Conservation (phyloP, 2,797 vertebrate genomes). For the Neostethus bicornis region DNA sequence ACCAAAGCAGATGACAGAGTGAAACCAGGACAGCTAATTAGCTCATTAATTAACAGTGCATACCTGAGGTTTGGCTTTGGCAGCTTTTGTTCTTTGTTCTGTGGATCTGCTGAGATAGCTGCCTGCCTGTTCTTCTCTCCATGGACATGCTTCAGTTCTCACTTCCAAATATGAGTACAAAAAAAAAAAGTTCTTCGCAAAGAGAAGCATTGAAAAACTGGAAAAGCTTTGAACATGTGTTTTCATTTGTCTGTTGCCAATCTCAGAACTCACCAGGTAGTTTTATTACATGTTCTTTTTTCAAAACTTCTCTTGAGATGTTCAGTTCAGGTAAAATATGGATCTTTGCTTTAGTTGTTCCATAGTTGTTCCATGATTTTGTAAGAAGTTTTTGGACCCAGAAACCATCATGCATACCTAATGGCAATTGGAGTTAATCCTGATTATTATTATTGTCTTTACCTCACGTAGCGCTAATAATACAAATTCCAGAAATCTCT, state of each 20-base stretch:
- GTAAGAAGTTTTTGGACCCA: background rate
- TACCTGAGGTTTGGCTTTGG: slow-evolving; percentile 48
- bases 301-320: background rate
- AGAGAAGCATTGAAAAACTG: slow-evolving; percentile 1
- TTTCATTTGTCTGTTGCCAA: background rate
- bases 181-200: slow-evolving; percentile 10
- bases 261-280: background rate
- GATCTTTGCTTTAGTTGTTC: too few relatives aligned
- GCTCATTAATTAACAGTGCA: slow-evolving; percentile 57
- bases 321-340: background rate
- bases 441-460: too few relatives aligned
- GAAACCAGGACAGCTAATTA: slow-evolving; percentile 52
- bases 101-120: slow-evolving; percentile 27
- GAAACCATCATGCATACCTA: too few relatives aligned
- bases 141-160: slow-evolving; percentile 40
- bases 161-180: slow-evolving; percentile 26
- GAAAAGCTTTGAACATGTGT: slow-evolving; percentile 2
- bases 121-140: slow-evolving; percentile 24
- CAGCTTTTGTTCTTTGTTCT: slow-evolving; percentile 26
- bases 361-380: background rate
- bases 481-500: too few relatives aligned
- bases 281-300: background rate
- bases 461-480: too few relatives aligned
- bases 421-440: too few relatives aligned
- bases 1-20: slow-evolving; percentile 20